phyloP scores from a whole-genome alignment of 37 sponge, comb jelly and placozoan species.

The Halichondria panicea region DNA sequence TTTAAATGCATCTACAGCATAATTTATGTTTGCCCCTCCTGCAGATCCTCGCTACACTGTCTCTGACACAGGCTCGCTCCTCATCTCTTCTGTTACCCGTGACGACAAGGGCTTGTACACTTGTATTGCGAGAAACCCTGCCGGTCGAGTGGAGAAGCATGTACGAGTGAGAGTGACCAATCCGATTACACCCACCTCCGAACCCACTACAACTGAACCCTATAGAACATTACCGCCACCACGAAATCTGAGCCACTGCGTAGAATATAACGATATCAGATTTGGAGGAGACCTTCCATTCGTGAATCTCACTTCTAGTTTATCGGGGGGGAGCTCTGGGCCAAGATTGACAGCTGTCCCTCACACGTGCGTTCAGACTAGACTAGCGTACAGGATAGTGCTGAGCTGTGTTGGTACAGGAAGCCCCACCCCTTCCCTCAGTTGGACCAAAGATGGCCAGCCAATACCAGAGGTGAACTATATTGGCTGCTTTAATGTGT shows the following conservation, averaged over 20 bases:
- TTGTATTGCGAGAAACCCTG: conserved; percentile 23
- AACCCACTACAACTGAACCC: background rate
- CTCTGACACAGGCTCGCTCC: conserved; percentile 9
- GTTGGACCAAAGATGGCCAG: conserved; percentile 11
- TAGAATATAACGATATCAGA: conserved; percentile 1
- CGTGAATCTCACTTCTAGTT: background rate
- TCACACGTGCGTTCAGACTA: conserved; percentile 18
- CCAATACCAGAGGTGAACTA: no score
- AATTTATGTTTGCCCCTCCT: background rate
- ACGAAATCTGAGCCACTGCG: background rate
- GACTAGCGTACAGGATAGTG: conserved; percentile 12
- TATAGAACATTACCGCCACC: background rate
- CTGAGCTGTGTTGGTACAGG: conserved; percentile 15
- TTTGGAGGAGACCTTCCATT: background rate
- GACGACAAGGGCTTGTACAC: conserved; percentile 12
- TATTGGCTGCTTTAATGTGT: background rate
- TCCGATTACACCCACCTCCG: background rate
- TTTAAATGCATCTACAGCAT: no score
- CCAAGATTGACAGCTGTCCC: conserved; percentile 8
- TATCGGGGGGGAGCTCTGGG: no score
- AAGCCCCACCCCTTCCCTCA: conserved; percentile 2
- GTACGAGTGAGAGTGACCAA: conserved; percentile 3
- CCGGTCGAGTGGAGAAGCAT: background rate
- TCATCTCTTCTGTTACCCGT: background rate
- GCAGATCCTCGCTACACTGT: background rate